Conservation (phyloP, 2,888 invertebrate species). For the Mythimna vitellina region DNA sequence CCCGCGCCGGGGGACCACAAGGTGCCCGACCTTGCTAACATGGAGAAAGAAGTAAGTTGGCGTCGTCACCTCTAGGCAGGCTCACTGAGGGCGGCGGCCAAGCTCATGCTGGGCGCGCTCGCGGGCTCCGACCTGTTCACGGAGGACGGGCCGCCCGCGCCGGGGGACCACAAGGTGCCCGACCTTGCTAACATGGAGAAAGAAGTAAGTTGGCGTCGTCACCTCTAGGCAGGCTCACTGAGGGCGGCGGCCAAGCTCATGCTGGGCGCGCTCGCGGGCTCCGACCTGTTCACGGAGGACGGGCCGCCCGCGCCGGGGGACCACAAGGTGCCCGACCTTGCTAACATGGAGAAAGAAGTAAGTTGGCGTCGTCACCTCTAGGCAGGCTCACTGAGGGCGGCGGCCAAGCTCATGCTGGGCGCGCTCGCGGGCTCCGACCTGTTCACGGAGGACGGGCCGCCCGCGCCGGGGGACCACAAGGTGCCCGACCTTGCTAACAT, state of each 20-base stretch:
- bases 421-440: slow-evolving; percentile 88
- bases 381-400: slow-evolving; percentile 48
- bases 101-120: slow-evolving; percentile 76
- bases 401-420: slow-evolving; percentile 75
- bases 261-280: slow-evolving; percentile 79
- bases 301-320: slow-evolving; percentile 74
- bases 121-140: slow-evolving; percentile 91
- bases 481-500: slow-evolving; percentile 73
- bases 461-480: slow-evolving; percentile 56
- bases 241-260: slow-evolving; percentile 75
- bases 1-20: slow-evolving; percentile 60
- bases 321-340: slow-evolving; percentile 68
- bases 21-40: slow-evolving; percentile 72
- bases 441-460: slow-evolving; percentile 91
- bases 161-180: slow-evolving; percentile 51
- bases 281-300: slow-evolving; percentile 92
- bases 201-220: slow-evolving; percentile 58
- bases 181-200: slow-evolving; percentile 76
- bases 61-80: too few species aligned
- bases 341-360: slow-evolving; percentile 74
- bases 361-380: too few species aligned
- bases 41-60: slow-evolving; percentile 69
- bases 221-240: too few species aligned
- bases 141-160: slow-evolving; percentile 88
- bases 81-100: slow-evolving; percentile 69